Conservation (phyloP, 2,888 invertebrate species). For the Rhagonycha fulva region DNA sequence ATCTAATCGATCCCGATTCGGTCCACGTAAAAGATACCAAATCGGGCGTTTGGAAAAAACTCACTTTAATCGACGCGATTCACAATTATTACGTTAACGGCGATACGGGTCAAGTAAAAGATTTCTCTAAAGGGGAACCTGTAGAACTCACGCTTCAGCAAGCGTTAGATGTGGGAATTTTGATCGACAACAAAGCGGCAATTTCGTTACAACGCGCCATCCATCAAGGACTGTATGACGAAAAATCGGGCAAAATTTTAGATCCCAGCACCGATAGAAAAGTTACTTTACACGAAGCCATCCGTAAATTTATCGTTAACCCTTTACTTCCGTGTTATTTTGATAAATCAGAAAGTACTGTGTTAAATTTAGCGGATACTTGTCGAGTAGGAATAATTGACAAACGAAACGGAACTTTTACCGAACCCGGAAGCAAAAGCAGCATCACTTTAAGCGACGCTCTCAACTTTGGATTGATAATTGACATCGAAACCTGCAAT, state of each 20-base stretch:
- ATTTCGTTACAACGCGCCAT: slow-evolving; percentile 83
- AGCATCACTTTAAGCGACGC: slow-evolving; percentile 74
- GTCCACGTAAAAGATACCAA: slow-evolving; percentile 81
- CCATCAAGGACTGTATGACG: slow-evolving; percentile 85
- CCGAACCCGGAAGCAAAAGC: slow-evolving; percentile 69
- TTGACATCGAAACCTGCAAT: slow-evolving; percentile 84
- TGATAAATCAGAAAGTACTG: slow-evolving; percentile 73
- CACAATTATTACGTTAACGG: slow-evolving; percentile 76
- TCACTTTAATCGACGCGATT: slow-evolving; percentile 79
- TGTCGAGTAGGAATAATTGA: slow-evolving; percentile 82
- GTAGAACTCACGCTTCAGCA: slow-evolving; percentile 73
- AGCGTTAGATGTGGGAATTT: slow-evolving; percentile 78
- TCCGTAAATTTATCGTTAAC: slow-evolving; percentile 79
- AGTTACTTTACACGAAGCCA: slow-evolving; percentile 83
- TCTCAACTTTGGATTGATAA: slow-evolving; percentile 75
- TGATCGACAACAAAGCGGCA: slow-evolving; percentile 80
- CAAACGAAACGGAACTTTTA: slow-evolving; percentile 76
- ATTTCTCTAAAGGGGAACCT: slow-evolving; percentile 65
- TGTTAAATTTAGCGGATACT: slow-evolving; percentile 77
- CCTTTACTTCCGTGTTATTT: slow-evolving; percentile 82
- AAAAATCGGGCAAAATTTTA: slow-evolving; percentile 77
- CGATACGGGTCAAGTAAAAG: slow-evolving; percentile 70
- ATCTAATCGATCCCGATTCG: slow-evolving; percentile 82
- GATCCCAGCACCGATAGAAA: slow-evolving; percentile 79
- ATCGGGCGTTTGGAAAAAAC: slow-evolving; percentile 75